Conservation (phyloP, 1,140 invertebrate genomes). For the Nebria ingens region DNA sequence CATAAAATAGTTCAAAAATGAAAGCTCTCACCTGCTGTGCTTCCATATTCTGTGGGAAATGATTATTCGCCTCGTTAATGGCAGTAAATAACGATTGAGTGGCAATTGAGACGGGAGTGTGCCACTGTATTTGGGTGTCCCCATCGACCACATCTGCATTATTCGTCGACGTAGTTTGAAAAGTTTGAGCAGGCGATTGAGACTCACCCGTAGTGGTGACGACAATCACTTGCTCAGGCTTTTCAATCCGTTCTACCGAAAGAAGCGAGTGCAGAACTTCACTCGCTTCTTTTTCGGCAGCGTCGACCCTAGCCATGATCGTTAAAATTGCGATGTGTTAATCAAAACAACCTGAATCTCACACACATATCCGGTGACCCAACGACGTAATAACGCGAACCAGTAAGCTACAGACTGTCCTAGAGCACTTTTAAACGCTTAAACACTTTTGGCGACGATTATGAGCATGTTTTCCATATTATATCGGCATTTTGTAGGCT, state of each 20-base stretch:
- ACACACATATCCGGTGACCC: background rate
- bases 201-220: constrained; percentile 3
- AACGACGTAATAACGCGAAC: background rate
- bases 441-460: background rate
- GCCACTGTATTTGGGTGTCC: constrained; percentile 44
- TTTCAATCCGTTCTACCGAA: constrained; percentile 47
- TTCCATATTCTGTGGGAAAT: constrained; percentile 28
- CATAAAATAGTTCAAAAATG: background rate
- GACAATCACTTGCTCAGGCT: constrained; percentile 30
- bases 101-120: constrained; percentile 40
- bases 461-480: background rate
- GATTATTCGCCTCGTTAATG: constrained; percentile 25
- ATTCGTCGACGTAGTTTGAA: constrained; percentile 26
- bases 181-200: constrained; percentile 22
- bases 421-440: background rate
- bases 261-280: constrained; percentile 52
- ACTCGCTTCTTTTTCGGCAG: constrained; percentile 52
- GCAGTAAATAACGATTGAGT: constrained; percentile 30
- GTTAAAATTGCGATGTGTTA: background rate
- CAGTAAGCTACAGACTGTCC: background rate
- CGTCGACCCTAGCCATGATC: constrained; percentile 29
- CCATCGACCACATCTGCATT: constrained; percentile 37
- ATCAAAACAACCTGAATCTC: background rate
- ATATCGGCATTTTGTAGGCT: too few relatives aligned
- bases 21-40: constrained; percentile 28